These are phyloP conservation scores for Drosophila infuscata DNA, from an alignment of 2,888 invertebrate species.

Conservation along the genomic window DNA sequence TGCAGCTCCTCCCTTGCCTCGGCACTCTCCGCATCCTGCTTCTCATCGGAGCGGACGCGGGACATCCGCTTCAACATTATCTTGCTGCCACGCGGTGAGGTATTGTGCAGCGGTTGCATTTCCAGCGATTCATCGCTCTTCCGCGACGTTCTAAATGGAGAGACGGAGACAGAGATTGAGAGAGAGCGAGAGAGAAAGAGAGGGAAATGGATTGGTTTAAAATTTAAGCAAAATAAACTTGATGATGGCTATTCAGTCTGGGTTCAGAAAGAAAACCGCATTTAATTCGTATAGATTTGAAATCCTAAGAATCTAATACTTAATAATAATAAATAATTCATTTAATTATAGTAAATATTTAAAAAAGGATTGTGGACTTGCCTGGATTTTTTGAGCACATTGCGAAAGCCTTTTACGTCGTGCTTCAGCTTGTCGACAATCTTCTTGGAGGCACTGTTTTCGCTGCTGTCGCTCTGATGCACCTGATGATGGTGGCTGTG, in stretches of 20 bases:
- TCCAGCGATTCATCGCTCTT: constrained; percentile 89
- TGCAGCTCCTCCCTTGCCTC: constrained; percentile 85
- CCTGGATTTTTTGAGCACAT: constrained; percentile 87
- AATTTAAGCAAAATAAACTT: background rate
- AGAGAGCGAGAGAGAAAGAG: background rate
- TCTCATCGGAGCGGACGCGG: constrained; percentile 90
- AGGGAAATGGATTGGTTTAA: background rate
- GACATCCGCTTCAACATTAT: constrained; percentile 90
- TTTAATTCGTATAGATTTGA: background rate
- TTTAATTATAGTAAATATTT: too few relatives aligned
- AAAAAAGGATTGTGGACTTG: constrained; percentile 72
- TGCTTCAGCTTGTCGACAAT: constrained; percentile 93
- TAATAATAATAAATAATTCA: too few relatives aligned
- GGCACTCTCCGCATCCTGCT: constrained; percentile 85
- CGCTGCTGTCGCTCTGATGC: constrained; percentile 84
- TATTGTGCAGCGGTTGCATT: constrained; percentile 87
- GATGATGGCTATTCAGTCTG: background rate
- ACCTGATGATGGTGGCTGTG: constrained; percentile 68
- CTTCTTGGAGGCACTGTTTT: constrained; percentile 89
- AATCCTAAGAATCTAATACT: background rate
- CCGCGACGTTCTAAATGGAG: constrained; percentile 62
- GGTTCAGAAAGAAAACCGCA: too few relatives aligned
- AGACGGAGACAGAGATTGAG: background rate
- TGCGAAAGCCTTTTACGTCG: constrained; percentile 91
- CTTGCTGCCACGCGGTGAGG: constrained; percentile 85